Evolutionary conservation across 2,888 invertebrate genomes (phyloP), one percentile per base, ranked within the genome.

Genomic region (Caradrina kadenii): DNA sequence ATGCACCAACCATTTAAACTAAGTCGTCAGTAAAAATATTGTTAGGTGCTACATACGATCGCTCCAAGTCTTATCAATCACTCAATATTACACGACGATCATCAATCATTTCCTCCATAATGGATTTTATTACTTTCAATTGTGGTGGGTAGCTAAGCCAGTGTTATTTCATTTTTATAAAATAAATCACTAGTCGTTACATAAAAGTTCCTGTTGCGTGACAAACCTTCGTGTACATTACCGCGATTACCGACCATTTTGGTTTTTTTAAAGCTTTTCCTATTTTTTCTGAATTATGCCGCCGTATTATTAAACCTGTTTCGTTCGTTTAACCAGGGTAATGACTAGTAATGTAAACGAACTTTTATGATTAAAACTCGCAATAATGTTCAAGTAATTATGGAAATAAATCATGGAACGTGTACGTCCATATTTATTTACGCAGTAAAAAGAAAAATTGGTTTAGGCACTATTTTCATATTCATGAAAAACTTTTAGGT

Each of bases 161-260:
- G 69, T 67, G 54, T 69, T 69, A 59, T 67, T 70, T 65, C 63
- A 60, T 77, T 74, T 79, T 78, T 77, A 64, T 71, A 68, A 73
- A 80, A 82, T 75, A 78, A 80, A 81, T 81, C 74, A 72, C 56
- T 55, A 62, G 72, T 70, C 45, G 67, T 69, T 75, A 70, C 58
- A 73, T 71, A 69, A 76, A 78, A 62, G 79, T 83, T 83, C 64
- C 77, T 55, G 81, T 89, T 82, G 89, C 90, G 89, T 90, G 90
- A 85, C 84, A 81, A 72, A 79, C 77, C 76, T 77, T 87, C 88
- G 85, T 88, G 87, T 86, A 85, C 79, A 81, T 87, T 89, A 72
- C 76, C 86, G 79, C 85, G 84, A 88, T 88, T 86, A 83, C 80
- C 69, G 67, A 63, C 56, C 73, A 61, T 80, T 82, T 73, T 67